phyloP scores from a whole-genome alignment of 2,888 invertebrate genomes.

The Loripinus fragilis region DNA sequence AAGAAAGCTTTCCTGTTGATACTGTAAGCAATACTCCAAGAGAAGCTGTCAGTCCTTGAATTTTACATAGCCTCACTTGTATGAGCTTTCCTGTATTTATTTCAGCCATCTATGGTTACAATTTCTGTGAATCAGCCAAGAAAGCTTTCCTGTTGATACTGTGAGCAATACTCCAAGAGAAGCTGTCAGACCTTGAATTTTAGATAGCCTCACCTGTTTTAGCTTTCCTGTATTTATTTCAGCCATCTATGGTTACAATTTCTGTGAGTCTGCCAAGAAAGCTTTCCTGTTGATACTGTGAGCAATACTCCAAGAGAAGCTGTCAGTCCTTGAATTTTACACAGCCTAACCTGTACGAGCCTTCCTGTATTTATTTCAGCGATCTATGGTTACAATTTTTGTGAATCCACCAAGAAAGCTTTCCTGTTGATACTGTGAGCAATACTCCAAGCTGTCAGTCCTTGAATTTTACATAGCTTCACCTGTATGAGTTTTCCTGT shows the following conservation, averaged over 20 bases:
- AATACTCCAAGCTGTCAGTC: slow-evolving; percentile 91
- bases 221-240: slow-evolving; percentile 23
- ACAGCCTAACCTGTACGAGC: slow-evolving; percentile 83
- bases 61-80: too few species aligned
- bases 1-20: slow-evolving; percentile 86
- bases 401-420: slow-evolving; percentile 87
- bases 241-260: slow-evolving; percentile 88
- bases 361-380: slow-evolving; percentile 82
- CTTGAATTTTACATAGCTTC: too few species aligned
- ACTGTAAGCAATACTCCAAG: slow-evolving; percentile 88
- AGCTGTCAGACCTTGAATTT: too few species aligned
- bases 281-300: slow-evolving; percentile 86
- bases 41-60: slow-evolving; percentile 94
- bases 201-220: too few species aligned
- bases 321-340: too few species aligned
- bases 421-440: slow-evolving; percentile 85
- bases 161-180: slow-evolving; percentile 90
- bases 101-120: slow-evolving; percentile 87
- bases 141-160: slow-evolving; percentile 86
- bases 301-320: slow-evolving; percentile 91
- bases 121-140: slow-evolving; percentile 87
- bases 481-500: slow-evolving; percentile 83
- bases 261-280: slow-evolving; percentile 87
- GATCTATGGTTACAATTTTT: slow-evolving; percentile 88
- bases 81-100: neutral